Evolutionary conservation across 2,888 invertebrate genomes (phyloP), one percentile per base, ranked within the genome.

Genomic region (Ichneumon xanthorius): DNA sequence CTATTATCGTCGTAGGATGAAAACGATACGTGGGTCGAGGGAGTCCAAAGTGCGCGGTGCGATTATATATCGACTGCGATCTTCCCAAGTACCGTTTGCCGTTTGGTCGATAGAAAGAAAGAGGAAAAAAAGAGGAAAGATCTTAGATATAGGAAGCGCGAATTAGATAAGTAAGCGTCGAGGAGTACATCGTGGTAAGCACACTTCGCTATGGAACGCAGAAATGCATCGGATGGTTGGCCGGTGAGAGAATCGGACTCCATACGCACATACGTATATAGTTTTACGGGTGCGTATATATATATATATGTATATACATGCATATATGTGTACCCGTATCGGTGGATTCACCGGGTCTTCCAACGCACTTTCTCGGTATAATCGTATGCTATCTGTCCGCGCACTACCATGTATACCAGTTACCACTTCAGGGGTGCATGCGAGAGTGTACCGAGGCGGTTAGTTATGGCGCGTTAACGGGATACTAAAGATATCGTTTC

Each of bases 401-500:
- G 48, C 26, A 45, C 30, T 63, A 4, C 30, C 30, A 63, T 30
- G 33, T 63, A 33, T 63, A 63, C 63, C 61, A 6, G 72, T 72
- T 72, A 72, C 72, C 37, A 55, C 55, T 75, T 48, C 40, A 61
- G 22, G 53, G 48, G 48, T 70, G 22, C 48, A 55, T 75, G 71
- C 70, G 40, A 75, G 71, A 63, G 33, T 82, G 61, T 67, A 77
- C 61, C 72, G 71, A 68, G 72, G 76, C 61, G 85, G 77, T 80
- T 77, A 82, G 85, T 85, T 85, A 85, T 80, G 63, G 82, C 67
- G 80, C 72, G 68, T 85, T 77, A 85, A 85, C 68, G 80, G 82
- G 80, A 82, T 80, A 77, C 76, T 85, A 73, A 85, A 85, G 82
- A 85, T 85, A 82, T 85, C 85, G 80, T 85, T 82, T 80, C 73